Evolutionary conservation across 2,113 vertebrate genomes (phyloP).

Genomic region (Mesoclemmys tuberculata): DNA sequence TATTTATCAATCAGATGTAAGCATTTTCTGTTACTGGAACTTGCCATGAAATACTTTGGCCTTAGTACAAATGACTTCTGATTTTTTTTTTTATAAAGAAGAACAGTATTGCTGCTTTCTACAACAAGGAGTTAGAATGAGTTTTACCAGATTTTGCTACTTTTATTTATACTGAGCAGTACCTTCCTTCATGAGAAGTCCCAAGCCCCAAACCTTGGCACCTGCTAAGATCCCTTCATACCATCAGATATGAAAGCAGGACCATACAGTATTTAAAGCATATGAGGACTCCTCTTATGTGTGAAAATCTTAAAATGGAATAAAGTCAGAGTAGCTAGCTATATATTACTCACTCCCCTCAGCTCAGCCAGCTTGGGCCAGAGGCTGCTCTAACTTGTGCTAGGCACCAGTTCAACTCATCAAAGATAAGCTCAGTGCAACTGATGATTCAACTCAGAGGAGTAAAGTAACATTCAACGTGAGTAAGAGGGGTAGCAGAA

Average conservation of each 20-base stretch:
- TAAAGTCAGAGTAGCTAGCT: background rate
- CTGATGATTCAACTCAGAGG: background rate
- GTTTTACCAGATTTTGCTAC: background rate
- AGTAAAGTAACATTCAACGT: background rate
- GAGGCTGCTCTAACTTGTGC: background rate
- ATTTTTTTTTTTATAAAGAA: slow-evolving; percentile 47
- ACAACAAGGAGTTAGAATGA: slow-evolving; percentile 49
- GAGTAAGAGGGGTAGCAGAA: background rate
- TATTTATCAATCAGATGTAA: slow-evolving; percentile 69
- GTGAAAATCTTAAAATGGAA: background rate
- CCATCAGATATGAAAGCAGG: background rate
- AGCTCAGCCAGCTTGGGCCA: background rate
- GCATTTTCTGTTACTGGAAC: slow-evolving; percentile 69
- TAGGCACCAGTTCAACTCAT: background rate
- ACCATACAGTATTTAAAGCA: background rate
- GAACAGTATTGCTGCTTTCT: slow-evolving; percentile 29
- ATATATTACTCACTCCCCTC: background rate
- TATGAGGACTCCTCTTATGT: background rate
- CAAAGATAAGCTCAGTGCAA: background rate
- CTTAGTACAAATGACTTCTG: slow-evolving; percentile 61
- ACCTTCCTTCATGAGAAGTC: background rate
- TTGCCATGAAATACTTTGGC: slow-evolving; percentile 52
- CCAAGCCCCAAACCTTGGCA: background rate
- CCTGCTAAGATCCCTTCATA: background rate
- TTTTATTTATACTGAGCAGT: background rate